Evolutionary conservation across 2,797 vertebrate genomes (phyloP).

Genomic region (Cygnus olor): DNA sequence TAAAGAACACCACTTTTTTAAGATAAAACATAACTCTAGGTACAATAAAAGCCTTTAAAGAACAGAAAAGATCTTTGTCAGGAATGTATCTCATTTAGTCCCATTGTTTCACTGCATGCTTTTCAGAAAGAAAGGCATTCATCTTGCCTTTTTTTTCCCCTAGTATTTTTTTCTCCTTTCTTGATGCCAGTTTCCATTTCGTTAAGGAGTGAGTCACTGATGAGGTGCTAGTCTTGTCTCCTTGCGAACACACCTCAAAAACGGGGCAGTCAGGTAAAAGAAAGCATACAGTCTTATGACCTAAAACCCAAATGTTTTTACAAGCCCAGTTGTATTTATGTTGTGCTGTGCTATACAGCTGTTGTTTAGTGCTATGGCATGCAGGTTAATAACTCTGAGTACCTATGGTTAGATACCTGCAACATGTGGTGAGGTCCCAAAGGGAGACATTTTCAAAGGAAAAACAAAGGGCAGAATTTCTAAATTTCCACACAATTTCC

Average conservation of each 20-base stretch:
- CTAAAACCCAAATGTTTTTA: background rate
- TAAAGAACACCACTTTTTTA: slow-evolving; percentile 64
- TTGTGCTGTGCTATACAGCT: background rate
- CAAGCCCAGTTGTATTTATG: background rate
- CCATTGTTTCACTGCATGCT: slow-evolving; percentile 71
- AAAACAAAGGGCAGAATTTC: background rate
- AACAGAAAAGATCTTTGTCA: slow-evolving; percentile 77
- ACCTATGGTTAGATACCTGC: background rate
- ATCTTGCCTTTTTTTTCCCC: slow-evolving; percentile 52
- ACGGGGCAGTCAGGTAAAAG: background rate
- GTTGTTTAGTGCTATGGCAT: background rate
- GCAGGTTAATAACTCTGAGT: background rate
- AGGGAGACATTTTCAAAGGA: background rate
- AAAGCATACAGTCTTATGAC: background rate
- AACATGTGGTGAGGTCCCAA: background rate
- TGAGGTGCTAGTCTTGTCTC: background rate
- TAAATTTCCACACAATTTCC: background rate
- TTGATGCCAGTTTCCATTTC: slow-evolving; percentile 58
- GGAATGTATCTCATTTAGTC: slow-evolving; percentile 75
- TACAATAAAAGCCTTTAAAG: slow-evolving; percentile 66
- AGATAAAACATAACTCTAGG: slow-evolving; percentile 72
- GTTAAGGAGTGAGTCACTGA: slow-evolving; percentile 41
- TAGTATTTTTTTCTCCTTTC: background rate
- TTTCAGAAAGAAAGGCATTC: slow-evolving; percentile 66
- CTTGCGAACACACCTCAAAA: background rate